Evolutionary conservation across 2,797 vertebrate genomes (phyloP), one percentile per base, ranked within the genome.

Genomic region (Tolypeutes matacus): DNA sequence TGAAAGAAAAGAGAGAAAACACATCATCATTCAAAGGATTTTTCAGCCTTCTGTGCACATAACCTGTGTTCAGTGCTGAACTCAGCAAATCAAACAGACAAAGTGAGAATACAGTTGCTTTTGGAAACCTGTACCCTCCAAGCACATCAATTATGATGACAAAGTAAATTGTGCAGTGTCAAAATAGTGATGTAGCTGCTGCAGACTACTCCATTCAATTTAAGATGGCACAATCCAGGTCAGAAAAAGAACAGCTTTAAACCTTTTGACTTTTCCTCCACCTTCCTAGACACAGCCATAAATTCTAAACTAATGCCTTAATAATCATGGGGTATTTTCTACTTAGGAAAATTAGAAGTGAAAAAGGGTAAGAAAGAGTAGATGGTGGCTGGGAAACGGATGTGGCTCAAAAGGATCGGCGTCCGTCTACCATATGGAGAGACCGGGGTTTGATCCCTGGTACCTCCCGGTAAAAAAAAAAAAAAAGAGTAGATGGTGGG

Each of bases 221-320:
- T 39, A 46, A 89, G n/a, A 53, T 29, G 17, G 60, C 17, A 20
- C n/a, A 56, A 12, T 17, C 39, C 72, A 56, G n/a, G n/a, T 11
- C 53, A 76, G 72, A n/a, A 73, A 89, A 39, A 73, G 72, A 73
- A 53, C 27, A 20, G 13, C 69, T 89, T 29, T 31, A 42, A 76
- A 29, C 7, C n/a, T 31, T 81, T 62, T 53, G 11, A 69, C 34
- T 70, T 46, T 91, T 72, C 73, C 31, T 77, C 15, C 12, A 53
- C 60, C 34, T 87, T 31, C 46, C 17, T 39, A 62, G 78, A 46
- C 20, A 64, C 0, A 36, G 34, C 27, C 15, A 70, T n/a, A 36
- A 84, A 87, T 84, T 89, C 42, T 58, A 80, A 94, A 51, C 17
- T 29, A 11, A 72, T 85, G 53, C 20, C 36, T 86, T 69, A 77